Evolutionary conservation across 2,113 vertebrate species (phyloP).

Genomic region (Leptosomus discolor): DNA sequence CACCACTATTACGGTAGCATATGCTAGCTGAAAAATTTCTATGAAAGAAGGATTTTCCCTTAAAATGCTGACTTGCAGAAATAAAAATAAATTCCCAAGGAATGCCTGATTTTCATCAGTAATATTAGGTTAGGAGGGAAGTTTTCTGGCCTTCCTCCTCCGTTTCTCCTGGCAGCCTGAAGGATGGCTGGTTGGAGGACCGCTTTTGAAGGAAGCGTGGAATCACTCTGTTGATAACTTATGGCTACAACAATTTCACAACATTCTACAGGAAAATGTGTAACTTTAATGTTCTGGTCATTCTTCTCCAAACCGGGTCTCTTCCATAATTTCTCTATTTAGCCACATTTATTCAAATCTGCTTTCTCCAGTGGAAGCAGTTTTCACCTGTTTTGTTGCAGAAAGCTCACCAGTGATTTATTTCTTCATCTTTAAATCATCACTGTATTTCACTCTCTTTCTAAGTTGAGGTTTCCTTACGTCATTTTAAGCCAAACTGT

Average conservation of each 20-base stretch:
- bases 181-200: neutral
- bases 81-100: neutral
- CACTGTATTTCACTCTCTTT: neutral
- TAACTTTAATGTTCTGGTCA: neutral
- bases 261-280: neutral
- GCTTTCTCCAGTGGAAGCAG: neutral
- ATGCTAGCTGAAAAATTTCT: neutral
- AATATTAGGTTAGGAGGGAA: neutral
- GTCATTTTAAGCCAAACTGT: neutral
- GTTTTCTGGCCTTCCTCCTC: neutral
- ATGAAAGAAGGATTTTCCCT: neutral
- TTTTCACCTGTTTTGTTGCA: neutral
- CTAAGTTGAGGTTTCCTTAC: neutral
- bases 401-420: neutral
- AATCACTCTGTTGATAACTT: neutral
- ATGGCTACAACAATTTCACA: neutral
- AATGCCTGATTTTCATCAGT: neutral
- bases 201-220: neutral
- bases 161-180: neutral
- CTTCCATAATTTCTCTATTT: neutral
- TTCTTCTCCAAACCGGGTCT: neutral
- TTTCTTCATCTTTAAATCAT: neutral
- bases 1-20: neutral
- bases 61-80: neutral
- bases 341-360: neutral